Conservation (phyloP, 1,140 invertebrate species). For the Drosophila triauraria region DNA sequence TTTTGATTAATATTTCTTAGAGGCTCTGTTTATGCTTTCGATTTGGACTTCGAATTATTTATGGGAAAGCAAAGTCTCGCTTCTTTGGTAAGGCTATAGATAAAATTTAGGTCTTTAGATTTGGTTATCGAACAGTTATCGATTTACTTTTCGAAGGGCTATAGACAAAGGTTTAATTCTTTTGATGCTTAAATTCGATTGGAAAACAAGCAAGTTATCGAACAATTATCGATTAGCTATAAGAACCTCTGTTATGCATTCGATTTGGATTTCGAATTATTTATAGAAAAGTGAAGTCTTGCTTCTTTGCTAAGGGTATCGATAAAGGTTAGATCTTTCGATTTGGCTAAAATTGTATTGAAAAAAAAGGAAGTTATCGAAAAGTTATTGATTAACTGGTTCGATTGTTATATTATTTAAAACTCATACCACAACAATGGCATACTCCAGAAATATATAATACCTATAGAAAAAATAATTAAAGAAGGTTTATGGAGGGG, state of each 20-base stretch:
- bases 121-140: background rate
- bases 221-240: background rate
- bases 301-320: too few relatives aligned
- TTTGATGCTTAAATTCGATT: too few relatives aligned
- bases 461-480: too few relatives aligned
- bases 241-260: background rate
- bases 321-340: too few relatives aligned
- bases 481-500: too few relatives aligned
- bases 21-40: background rate
- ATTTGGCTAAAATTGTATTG: background rate
- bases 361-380: background rate
- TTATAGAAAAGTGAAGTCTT: background rate
- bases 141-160: background rate
- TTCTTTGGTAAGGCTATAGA: too few relatives aligned
- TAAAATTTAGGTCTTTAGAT: too few relatives aligned
- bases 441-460: too few relatives aligned
- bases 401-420: background rate
- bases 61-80: background rate
- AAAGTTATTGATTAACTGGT: background rate
- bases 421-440: too few relatives aligned
- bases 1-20: conserved; percentile 5
- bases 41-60: background rate
- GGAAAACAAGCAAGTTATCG: too few relatives aligned
- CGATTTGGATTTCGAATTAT: background rate
- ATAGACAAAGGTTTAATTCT: background rate